Base-by-base conservation (phyloP, 1,140 invertebrate genomes). In the Aradophagus sp. region DNA sequence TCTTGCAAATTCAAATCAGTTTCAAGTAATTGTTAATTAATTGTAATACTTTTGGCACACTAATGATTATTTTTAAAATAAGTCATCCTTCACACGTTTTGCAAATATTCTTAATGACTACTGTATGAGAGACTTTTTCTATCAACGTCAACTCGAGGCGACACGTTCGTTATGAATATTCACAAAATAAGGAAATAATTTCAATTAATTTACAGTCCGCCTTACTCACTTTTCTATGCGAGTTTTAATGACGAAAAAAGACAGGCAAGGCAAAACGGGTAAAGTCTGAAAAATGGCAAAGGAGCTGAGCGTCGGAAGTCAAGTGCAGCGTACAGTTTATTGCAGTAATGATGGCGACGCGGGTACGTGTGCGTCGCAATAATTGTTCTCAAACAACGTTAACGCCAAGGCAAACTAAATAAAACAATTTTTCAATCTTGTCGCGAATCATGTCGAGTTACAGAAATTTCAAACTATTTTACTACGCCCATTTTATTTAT, bases 321-420 rank as follows among this genome's bases (percentile, higher is more conserved):
- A 69, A 69, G 66, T 62, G 58, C 66, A 62, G 34, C 29, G 17
- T 48, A 17, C 31, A 62, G 56, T 56, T 69, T 69, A 69, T 69
- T 55, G 65, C 66, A 62, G 66, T 62, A 69, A 69, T 62, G 66
- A 69, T 31, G 66, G 39, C 20, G 56, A 62, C 56, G 48, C 56
- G 50, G 42, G 35, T 50, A 52, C 52, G 39, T 63, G 53, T 63
- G 45, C 67, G 58, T 52, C 26, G 44, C 19, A 62, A 58, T 70
- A 70, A 70, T 63, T 70, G 58, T 63, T 70, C 67, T 35, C 56
- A 69, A 69, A 62, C 56, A 69, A 50, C 66, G 35, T 56, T 47
- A 69, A 39, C 50, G 52, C 47, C 19, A 34, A 42, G 20, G 47
- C 59, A 59, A 59, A 53, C 36, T n/a, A 52, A 52, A 59, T 47